Evolutionary conservation across 2,113 vertebrate genomes (phyloP).

Genomic region (Morone saxatilis): DNA sequence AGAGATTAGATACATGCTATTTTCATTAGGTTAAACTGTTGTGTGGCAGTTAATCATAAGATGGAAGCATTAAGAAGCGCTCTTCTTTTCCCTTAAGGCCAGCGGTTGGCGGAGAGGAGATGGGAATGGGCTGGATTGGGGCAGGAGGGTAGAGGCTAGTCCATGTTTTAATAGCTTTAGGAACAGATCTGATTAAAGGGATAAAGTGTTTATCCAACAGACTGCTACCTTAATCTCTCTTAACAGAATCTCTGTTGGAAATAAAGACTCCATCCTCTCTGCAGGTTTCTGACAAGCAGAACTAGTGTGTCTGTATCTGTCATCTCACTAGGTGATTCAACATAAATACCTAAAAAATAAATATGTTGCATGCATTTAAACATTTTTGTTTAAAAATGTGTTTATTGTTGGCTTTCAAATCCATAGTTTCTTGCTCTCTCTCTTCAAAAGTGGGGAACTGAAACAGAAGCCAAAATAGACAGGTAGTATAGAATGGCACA

Average conservation of each 20-base stretch:
- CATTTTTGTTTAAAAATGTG: too few relatives aligned
- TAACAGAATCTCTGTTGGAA: slow-evolving; percentile 41
- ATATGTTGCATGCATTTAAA: not conserved
- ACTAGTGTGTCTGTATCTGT: not conserved
- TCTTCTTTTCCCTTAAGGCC: slow-evolving; percentile 18
- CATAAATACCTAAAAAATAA: slow-evolving; percentile 3
- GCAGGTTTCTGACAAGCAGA: slow-evolving; percentile 1
- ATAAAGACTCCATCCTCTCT: slow-evolving; percentile 19
- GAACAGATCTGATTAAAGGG: slow-evolving; percentile 74
- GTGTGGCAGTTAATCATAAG: slow-evolving; percentile 50
- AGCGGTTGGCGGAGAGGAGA: slow-evolving; percentile 23
- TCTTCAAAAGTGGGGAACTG: not conserved
- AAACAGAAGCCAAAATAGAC: not conserved
- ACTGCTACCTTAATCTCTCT: slow-evolving; percentile 65
- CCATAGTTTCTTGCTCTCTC: not conserved
- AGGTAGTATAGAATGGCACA: too few relatives aligned
- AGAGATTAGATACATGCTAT: slow-evolving; percentile 63
- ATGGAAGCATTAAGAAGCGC: slow-evolving; percentile 52
- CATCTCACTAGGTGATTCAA: not conserved
- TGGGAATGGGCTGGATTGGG: slow-evolving; percentile 22
- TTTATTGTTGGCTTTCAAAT: not conserved
- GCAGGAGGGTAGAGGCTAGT: slow-evolving; percentile 15
- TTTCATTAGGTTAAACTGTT: slow-evolving; percentile 59
- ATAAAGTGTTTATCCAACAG: slow-evolving; percentile 68
- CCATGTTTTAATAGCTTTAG: slow-evolving; percentile 72